These are phyloP conservation scores for Drosophila anomelani DNA, from an alignment of 2,888 invertebrate genomes.

Conservation along the genomic window DNA sequence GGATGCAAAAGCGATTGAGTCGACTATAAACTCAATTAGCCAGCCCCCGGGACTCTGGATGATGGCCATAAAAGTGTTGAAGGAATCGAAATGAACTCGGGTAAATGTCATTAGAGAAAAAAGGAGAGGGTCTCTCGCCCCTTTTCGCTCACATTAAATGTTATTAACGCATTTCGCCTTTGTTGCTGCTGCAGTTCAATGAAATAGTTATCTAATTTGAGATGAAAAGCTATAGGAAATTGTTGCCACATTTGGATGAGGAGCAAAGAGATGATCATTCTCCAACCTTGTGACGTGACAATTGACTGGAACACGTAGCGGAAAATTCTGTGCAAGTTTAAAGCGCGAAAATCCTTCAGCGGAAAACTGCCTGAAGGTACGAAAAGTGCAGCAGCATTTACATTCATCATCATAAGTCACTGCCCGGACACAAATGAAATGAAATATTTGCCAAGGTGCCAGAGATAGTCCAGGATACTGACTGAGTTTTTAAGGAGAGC, in stretches of 20 bases:
- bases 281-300: constrained; percentile 70
- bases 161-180: constrained; percentile 73
- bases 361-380: constrained; percentile 46
- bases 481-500: too few relatives aligned
- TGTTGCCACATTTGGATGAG: constrained; percentile 56
- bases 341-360: constrained; percentile 44
- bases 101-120: constrained; percentile 50
- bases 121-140: neutral
- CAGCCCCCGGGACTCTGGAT: constrained; percentile 28
- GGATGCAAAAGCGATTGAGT: constrained; percentile 61
- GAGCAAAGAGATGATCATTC: constrained; percentile 5
- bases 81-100: constrained; percentile 74
- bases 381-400: constrained; percentile 71
- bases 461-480: constrained; percentile 43
- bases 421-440: constrained; percentile 79
- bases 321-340: constrained; percentile 44
- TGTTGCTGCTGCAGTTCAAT: constrained; percentile 60
- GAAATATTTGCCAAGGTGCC: constrained; percentile 72
- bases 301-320: constrained; percentile 64
- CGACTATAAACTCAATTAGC: constrained; percentile 75
- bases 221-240: constrained; percentile 30
- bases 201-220: constrained; percentile 75
- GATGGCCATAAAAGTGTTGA: constrained; percentile 65
- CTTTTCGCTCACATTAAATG: constrained; percentile 68
- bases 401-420: constrained; percentile 85